These are phyloP conservation scores for Caenorhabditis becei DNA, from an alignment of 2,888 invertebrate genomes.

Conservation along the genomic window DNA sequence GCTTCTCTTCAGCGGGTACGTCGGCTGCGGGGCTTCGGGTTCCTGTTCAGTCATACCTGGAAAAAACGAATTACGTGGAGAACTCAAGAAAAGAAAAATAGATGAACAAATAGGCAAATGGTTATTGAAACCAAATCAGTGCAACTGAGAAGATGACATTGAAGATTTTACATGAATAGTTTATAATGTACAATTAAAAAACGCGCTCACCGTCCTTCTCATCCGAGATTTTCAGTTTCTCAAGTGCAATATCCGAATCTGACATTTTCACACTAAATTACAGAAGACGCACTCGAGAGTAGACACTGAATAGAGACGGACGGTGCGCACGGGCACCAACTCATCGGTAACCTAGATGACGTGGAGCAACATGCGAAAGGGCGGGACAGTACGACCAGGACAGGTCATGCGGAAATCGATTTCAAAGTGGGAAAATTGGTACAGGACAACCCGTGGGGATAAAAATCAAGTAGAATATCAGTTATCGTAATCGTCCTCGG, in stretches of 20 bases:
- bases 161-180: slow-evolving; percentile 20
- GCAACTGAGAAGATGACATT: slow-evolving; percentile 1
- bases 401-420: slow-evolving; percentile 23
- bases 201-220: slow-evolving; percentile 23
- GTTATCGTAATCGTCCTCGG: slow-evolving; percentile 59
- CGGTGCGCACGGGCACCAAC: not conserved
- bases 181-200: slow-evolving; percentile 17
- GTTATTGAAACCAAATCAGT: not conserved
- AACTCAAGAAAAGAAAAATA: not conserved
- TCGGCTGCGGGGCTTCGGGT: not conserved
- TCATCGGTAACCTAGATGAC: slow-evolving; percentile 4
- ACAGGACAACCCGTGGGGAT: not conserved
- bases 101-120: not conserved
- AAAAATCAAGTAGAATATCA: slow-evolving; percentile 19
- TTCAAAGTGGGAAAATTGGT: not conserved
- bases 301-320: not conserved
- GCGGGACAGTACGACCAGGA: not conserved
- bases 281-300: not conserved
- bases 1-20: slow-evolving; percentile 67
- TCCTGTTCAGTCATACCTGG: slow-evolving; percentile 39
- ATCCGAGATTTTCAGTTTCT: slow-evolving; percentile 35
- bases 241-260: slow-evolving; percentile 32
- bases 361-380: slow-evolving; percentile 1
- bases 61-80: slow-evolving; percentile 13
- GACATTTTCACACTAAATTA: slow-evolving; percentile 27